Conservation (phyloP, 2,797 vertebrate genomes). For the Alauda arvensis region DNA sequence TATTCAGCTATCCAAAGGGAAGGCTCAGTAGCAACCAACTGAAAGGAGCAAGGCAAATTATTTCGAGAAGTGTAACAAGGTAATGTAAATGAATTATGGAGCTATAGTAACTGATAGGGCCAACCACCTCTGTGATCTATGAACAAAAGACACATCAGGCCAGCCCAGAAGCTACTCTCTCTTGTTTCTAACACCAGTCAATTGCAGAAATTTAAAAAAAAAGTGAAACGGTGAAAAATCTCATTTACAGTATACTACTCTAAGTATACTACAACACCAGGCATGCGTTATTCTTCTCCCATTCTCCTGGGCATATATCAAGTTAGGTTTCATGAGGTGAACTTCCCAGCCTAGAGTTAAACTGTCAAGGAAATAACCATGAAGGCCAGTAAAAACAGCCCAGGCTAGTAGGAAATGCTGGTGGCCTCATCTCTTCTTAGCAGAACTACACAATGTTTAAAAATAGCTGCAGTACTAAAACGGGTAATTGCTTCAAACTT, state of each 20-base stretch:
- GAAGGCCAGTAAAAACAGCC: neutral
- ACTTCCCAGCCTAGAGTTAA: neutral
- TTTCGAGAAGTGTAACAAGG: neutral
- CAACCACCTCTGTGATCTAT: neutral
- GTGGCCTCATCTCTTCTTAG: neutral
- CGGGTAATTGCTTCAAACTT: neutral
- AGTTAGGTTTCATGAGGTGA: neutral
- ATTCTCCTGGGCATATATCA: neutral
- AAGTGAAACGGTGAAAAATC: neutral
- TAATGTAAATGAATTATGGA: neutral
- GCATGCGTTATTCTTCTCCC: neutral
- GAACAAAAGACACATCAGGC: neutral
- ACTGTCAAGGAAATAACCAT: neutral
- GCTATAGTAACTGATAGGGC: neutral
- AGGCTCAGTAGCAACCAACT: neutral
- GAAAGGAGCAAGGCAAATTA: neutral
- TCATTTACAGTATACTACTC: neutral
- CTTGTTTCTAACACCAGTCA: neutral
- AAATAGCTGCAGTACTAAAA: conserved; percentile 7
- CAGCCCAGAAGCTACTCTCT: neutral
- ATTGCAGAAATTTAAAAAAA: neutral
- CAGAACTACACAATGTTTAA: neutral
- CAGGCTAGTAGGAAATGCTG: neutral
- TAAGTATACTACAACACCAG: neutral
- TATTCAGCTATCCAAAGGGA: neutral